These are phyloP conservation scores for Amphilophus citrinellus DNA, from an alignment of 2,113 vertebrate genomes.

Conservation along the genomic window DNA sequence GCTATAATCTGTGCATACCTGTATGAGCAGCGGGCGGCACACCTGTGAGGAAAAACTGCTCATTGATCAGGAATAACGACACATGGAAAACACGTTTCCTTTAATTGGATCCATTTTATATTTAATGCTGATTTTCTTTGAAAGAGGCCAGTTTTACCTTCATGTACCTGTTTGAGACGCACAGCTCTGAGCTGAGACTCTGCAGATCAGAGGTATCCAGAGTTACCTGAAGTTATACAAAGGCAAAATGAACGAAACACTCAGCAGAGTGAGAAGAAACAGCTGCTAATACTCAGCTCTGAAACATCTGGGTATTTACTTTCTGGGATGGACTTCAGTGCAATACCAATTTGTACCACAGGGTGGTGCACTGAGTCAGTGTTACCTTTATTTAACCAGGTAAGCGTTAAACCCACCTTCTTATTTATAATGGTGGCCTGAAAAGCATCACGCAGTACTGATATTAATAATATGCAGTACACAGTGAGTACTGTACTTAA, in stretches of 20 bases:
- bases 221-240: neutral
- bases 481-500: neutral
- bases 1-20: neutral
- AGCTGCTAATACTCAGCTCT: neutral
- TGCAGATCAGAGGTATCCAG: neutral
- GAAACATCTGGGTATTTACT: neutral
- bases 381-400: neutral
- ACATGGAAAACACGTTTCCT: accelerated
- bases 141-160: too few relatives aligned
- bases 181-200: neutral
- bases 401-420: accelerated
- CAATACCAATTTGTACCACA: neutral
- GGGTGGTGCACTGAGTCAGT: accelerated
- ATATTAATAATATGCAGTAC: neutral
- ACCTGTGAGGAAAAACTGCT: accelerated
- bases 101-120: neutral
- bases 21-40: constrained; percentile 2
- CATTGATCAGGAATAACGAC: accelerated
- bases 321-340: accelerated
- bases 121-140: neutral
- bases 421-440: accelerated
- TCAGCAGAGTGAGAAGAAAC: neutral
- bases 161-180: too few relatives aligned
- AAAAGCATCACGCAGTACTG: accelerated
- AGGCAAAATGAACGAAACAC: accelerated